These are phyloP conservation scores for Rhizoglyphus robini DNA, from an alignment of 1,140 invertebrate species.

Conservation along the genomic window DNA sequence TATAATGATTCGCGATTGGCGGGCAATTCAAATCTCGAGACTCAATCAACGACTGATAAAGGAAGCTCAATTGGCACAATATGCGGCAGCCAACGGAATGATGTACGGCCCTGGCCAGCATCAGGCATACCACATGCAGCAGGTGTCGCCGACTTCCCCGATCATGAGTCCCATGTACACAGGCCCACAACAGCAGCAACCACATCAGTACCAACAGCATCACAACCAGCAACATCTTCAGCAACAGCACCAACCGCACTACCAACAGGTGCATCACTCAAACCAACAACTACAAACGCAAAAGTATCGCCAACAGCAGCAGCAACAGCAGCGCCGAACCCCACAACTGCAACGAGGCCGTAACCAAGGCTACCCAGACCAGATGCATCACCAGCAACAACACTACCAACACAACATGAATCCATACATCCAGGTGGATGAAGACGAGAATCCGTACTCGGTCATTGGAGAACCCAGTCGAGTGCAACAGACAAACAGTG, in stretches of 20 bases:
- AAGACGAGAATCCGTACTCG: background rate
- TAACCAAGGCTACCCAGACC: background rate
- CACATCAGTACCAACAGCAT: background rate
- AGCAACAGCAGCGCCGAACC: background rate
- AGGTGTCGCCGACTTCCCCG: background rate
- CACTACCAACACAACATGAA: too few relatives aligned
- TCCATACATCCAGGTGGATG: background rate
- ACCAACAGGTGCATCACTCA: background rate
- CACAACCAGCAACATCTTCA: background rate
- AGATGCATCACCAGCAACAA: background rate
- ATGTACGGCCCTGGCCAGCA: background rate
- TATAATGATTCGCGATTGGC: constrained; percentile 18
- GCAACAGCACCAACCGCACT: background rate
- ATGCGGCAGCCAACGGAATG: background rate
- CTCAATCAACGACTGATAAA: background rate
- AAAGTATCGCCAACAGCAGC: background rate
- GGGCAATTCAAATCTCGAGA: constrained; percentile 1
- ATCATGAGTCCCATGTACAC: background rate
- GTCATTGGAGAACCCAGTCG: background rate
- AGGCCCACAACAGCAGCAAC: background rate
- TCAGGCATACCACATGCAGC: too few relatives aligned
- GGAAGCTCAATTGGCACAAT: background rate
- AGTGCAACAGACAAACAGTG: background rate
- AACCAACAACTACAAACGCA: background rate
- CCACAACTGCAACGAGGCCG: background rate